These are phyloP conservation scores for Apis cerana DNA, from an alignment of 1,140 invertebrate species.

Conservation along the genomic window DNA sequence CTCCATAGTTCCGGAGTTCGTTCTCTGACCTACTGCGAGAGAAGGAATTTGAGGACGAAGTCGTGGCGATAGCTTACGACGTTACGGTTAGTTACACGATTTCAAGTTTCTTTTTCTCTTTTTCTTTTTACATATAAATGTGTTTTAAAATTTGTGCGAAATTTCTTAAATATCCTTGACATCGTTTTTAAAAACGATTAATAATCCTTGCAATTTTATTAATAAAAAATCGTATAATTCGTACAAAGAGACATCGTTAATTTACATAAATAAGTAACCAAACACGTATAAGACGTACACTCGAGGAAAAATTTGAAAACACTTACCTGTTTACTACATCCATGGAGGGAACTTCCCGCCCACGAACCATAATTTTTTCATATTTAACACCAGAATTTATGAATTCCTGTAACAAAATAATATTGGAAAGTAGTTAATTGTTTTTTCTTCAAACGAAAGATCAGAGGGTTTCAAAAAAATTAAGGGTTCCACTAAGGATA, in stretches of 20 bases:
- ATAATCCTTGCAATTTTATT: too few relatives aligned
- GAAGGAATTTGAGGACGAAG: background rate
- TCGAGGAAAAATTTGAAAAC: background rate
- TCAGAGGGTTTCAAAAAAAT: background rate
- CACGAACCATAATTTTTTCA: constrained; percentile 81
- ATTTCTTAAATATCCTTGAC: background rate
- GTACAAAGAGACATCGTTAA: too few relatives aligned
- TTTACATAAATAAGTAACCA: too few relatives aligned
- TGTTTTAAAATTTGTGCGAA: background rate
- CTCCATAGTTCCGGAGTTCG: constrained; percentile 3
- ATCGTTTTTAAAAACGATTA: too few relatives aligned
- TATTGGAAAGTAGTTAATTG: background rate
- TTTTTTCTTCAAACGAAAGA: background rate
- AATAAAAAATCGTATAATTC: too few relatives aligned
- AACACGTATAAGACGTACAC: too few relatives aligned
- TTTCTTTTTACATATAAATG: background rate
- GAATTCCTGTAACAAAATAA: constrained; percentile 75
- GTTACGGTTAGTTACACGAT: background rate
- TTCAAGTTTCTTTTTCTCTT: too few relatives aligned
- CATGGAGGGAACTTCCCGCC: constrained; percentile 78
- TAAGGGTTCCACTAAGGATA: constrained; percentile 17
- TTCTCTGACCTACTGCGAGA: constrained; percentile 10
- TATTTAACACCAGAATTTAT: constrained; percentile 76
- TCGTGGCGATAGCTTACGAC: background rate
- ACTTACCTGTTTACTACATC: constrained; percentile 71